phyloP scores from a whole-genome alignment of 2,888 invertebrate genomes.

The Himalopsyche japonica region DNA sequence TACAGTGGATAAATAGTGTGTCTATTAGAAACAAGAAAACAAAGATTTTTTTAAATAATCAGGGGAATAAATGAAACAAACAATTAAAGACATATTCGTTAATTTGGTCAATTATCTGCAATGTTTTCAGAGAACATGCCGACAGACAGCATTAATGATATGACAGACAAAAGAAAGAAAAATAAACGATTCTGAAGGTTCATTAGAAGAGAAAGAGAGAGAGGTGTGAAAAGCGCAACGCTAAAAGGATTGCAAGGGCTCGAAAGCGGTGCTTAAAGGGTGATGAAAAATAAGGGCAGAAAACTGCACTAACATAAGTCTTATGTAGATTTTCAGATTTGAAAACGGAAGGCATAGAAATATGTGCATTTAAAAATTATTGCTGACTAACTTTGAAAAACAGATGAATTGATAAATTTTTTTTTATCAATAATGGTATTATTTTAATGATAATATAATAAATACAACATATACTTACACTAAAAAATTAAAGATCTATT shows the following conservation, averaged over 20 bases:
- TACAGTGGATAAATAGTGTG: too few species aligned
- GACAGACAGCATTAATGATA: slow-evolving; percentile 8
- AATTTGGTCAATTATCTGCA: neutral
- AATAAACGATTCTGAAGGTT: slow-evolving; percentile 1
- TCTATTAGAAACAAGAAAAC: too few species aligned
- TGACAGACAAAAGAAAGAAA: slow-evolving; percentile 31
- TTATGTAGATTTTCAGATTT: too few species aligned
- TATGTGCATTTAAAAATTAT: too few species aligned
- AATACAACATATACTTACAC: too few species aligned
- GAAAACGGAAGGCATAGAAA: too few species aligned
- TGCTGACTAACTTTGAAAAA: too few species aligned
- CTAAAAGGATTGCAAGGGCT: slow-evolving; percentile 16
- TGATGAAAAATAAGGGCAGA: neutral
- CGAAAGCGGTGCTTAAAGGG: neutral
- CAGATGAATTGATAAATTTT: too few species aligned
- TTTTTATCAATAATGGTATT: too few species aligned
- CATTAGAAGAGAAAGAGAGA: neutral
- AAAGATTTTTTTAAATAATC: too few species aligned
- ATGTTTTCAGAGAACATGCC: slow-evolving; percentile 11
- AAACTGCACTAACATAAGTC: neutral
- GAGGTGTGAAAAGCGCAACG: neutral
- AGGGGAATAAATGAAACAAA: neutral
- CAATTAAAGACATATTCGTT: neutral
- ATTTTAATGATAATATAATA: too few species aligned
- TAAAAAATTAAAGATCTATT: too few species aligned